Evolutionary conservation across 2,888 invertebrate species (phyloP).

Genomic region (Podabrus alpinus): DNA sequence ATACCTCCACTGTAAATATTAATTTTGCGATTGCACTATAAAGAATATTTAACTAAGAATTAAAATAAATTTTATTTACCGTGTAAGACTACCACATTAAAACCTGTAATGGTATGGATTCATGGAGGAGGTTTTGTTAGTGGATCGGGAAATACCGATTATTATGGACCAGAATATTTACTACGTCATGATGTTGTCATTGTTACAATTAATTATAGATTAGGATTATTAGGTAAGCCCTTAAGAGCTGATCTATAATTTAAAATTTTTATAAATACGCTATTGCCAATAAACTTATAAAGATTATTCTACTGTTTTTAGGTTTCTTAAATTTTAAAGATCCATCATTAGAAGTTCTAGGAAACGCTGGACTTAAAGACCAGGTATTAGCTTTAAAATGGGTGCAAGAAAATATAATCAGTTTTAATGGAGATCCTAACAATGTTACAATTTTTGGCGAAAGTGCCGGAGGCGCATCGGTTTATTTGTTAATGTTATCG

Average conservation of each 20-base stretch:
- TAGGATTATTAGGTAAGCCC: constrained; percentile 49
- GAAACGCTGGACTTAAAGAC: constrained; percentile 61
- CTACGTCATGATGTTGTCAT: constrained; percentile 51
- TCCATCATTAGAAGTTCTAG: constrained; percentile 56
- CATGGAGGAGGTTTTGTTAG: constrained; percentile 52
- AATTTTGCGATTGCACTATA: neutral
- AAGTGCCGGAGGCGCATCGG: constrained; percentile 59
- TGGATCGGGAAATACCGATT: constrained; percentile 47
- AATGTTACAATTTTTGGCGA: constrained; percentile 61
- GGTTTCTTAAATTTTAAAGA: constrained; percentile 59
- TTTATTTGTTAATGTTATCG: constrained; percentile 58
- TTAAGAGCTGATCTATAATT: too few relatives aligned
- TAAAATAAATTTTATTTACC: constrained; percentile 20
- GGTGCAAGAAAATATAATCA: constrained; percentile 58
- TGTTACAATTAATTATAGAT: constrained; percentile 50
- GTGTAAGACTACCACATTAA: constrained; percentile 17
- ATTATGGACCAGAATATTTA: constrained; percentile 50
- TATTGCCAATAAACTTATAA: too few relatives aligned
- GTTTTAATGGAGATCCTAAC: constrained; percentile 59
- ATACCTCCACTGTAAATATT: constrained; percentile 62
- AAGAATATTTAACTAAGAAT: neutral
- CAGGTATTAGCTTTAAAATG: constrained; percentile 59
- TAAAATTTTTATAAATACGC: too few relatives aligned
- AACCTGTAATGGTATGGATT: constrained; percentile 55
- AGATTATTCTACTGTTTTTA: constrained; percentile 32